Conservation (phyloP, 2,113 vertebrate genomes). For the Rallus limicola region DNA sequence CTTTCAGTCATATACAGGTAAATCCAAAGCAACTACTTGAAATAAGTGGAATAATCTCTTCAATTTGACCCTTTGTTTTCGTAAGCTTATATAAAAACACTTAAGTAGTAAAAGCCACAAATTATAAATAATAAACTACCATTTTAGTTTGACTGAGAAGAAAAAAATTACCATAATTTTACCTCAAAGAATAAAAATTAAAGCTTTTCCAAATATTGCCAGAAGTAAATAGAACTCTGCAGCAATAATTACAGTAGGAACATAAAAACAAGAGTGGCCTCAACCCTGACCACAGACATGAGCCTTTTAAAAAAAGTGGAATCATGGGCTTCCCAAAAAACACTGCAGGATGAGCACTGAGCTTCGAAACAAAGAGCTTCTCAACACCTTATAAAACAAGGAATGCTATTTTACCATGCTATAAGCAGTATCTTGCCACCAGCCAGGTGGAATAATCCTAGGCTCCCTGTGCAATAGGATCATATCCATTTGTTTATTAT, state of each 20-base stretch:
- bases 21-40: conserved; percentile 32
- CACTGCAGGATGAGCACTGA: not conserved
- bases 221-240: not conserved
- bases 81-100: not conserved
- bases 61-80: conserved; percentile 7
- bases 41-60: not conserved
- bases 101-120: not conserved
- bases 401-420: not conserved
- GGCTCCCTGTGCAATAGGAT: not conserved
- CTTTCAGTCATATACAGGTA: not conserved
- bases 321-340: not conserved
- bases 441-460: not conserved
- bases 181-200: not conserved
- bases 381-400: not conserved
- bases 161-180: not conserved
- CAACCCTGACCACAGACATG: not conserved
- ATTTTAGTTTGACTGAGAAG: not conserved
- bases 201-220: not conserved
- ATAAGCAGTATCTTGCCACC: not conserved
- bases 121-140: conserved; percentile 22
- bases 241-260: not conserved
- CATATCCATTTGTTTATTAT: not conserved
- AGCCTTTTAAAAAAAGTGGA: not conserved
- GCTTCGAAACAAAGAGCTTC: not conserved
- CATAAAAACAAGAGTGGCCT: not conserved